These are phyloP conservation scores for Tragelaphus imberbis DNA, from an alignment of 2,113 vertebrate species.

Conservation along the genomic window DNA sequence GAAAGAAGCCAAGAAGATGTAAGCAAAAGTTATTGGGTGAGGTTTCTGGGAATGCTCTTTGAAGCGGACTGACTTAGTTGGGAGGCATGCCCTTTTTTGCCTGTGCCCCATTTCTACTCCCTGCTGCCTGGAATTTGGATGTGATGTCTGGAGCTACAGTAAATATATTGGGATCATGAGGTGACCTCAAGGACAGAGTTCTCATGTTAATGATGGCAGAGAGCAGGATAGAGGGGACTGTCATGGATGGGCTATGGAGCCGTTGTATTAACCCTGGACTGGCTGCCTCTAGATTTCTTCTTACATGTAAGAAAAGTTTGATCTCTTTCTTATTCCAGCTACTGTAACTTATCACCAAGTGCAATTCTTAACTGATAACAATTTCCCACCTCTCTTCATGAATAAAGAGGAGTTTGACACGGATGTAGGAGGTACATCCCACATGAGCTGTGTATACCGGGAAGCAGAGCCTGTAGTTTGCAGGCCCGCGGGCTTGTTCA, in stretches of 20 bases:
- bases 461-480: not conserved
- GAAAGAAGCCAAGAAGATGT: not conserved
- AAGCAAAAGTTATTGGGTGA: not conserved
- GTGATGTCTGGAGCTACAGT: not conserved
- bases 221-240: not conserved
- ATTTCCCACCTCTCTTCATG: not conserved
- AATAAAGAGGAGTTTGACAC: not conserved
- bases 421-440: no score
- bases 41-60: not conserved
- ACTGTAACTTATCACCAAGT: not conserved
- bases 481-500: not conserved
- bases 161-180: not conserved
- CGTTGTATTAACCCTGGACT: no score
- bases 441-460: accelerated
- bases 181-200: not conserved
- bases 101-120: not conserved
- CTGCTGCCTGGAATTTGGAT: not conserved
- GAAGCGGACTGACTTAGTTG: not conserved
- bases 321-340: not conserved
- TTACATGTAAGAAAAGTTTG: not conserved
- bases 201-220: not conserved
- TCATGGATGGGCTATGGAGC: not conserved
- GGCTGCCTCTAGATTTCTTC: not conserved
- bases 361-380: not conserved
- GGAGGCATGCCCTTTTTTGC: not conserved